These are phyloP conservation scores for Sinonovacula constricta DNA, from an alignment of 1,140 invertebrate species.

Conservation along the genomic window DNA sequence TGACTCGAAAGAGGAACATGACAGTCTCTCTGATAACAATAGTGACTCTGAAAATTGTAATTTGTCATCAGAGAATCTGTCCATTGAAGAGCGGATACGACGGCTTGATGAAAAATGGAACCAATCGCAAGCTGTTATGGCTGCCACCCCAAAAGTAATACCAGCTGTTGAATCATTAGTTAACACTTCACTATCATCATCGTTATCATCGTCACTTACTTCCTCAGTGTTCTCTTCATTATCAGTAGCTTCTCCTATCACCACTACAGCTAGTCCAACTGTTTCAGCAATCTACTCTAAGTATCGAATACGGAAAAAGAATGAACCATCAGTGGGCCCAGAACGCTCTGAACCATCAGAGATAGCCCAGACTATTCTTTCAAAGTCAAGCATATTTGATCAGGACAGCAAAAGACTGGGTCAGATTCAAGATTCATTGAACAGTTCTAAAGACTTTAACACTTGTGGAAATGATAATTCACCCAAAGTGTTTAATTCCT, in stretches of 20 bases:
- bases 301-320: conserved; percentile 80
- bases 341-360: conserved; percentile 87
- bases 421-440: conserved; percentile 88
- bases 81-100: conserved; percentile 91
- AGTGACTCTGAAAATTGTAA: conserved; percentile 50
- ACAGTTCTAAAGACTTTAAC: conserved; percentile 81
- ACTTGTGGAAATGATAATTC: conserved; percentile 42
- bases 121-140: conserved; percentile 56
- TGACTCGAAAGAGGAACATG: conserved; percentile 57
- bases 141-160: conserved; percentile 53
- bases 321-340: conserved; percentile 65
- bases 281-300: conserved; percentile 60
- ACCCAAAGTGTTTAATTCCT: conserved; percentile 57
- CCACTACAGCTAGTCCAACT: conserved; percentile 24
- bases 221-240: conserved; percentile 58
- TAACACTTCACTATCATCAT: conserved; percentile 49
- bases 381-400: conserved; percentile 93
- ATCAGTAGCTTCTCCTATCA: conserved; percentile 12
- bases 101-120: conserved; percentile 89
- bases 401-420: conserved; percentile 96
- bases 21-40: conserved; percentile 67
- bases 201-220: conserved; percentile 48
- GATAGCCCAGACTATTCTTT: conserved; percentile 93
- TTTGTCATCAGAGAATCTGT: conserved; percentile 61
- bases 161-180: conserved; percentile 44